A percentile compares a stretch with the other conserved stretches of the same genome.
phyloP scores from a whole-genome alignment of 2,797 vertebrate species.

The Rhodeus uyekii region DNA sequence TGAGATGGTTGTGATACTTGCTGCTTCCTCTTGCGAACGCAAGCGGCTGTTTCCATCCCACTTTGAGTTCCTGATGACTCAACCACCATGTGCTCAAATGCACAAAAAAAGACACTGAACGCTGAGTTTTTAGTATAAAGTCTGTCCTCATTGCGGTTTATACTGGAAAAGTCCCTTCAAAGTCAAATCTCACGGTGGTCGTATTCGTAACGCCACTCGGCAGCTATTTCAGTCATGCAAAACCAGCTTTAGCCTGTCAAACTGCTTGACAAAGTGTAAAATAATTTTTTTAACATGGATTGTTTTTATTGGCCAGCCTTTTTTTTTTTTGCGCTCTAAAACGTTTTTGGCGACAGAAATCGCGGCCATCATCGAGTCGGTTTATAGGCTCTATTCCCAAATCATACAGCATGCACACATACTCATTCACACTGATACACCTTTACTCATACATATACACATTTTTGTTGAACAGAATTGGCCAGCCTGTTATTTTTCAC shows the following conservation, averaged over 20 bases:
- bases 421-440: not conserved
- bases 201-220: not conserved
- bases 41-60: not conserved
- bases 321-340: no score
- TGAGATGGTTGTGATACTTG: conserved; percentile 31
- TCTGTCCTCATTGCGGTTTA: not conserved
- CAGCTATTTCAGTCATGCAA: not conserved
- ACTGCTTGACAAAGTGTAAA: not conserved
- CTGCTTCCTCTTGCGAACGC: conserved; percentile 2
- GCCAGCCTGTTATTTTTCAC: no score
- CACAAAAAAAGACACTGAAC: not conserved
- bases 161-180: not conserved
- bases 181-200: not conserved
- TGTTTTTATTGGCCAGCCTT: no score
- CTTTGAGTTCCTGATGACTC: not conserved
- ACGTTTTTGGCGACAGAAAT: no score
- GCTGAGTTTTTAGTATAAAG: not conserved
- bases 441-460: no score
- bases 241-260: not conserved
- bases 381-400: not conserved
- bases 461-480: no score
- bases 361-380: no score
- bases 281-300: no score
- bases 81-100: not conserved
- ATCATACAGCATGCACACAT: not conserved